Evolutionary conservation across 2,797 vertebrate genomes (phyloP).

Genomic region (Rhinatrema bivittatum): DNA sequence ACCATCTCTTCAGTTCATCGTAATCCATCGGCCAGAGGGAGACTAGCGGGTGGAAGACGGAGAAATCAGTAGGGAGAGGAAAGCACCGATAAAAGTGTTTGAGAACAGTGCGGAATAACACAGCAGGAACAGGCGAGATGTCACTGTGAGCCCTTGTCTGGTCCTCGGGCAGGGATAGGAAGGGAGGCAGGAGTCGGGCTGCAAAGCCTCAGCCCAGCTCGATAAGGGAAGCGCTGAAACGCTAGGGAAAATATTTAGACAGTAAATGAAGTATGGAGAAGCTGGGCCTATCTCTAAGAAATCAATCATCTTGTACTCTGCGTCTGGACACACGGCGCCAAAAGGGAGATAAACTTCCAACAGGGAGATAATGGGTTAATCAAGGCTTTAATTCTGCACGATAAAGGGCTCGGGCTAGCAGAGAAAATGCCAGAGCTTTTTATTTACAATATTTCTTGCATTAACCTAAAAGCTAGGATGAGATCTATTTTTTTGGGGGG

Average conservation of each 20-base stretch:
- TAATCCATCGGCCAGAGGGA: too few species aligned
- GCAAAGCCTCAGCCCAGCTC: slow-evolving; percentile 64
- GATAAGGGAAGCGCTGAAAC: slow-evolving; percentile 67
- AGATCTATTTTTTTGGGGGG: neutral
- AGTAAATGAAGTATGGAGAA: slow-evolving; percentile 95
- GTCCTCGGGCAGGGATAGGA: too few species aligned
- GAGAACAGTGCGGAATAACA: too few species aligned
- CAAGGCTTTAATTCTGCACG: slow-evolving; percentile 60
- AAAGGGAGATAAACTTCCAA: slow-evolving; percentile 76
- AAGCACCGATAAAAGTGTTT: too few species aligned
- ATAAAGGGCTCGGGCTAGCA: slow-evolving; percentile 42
- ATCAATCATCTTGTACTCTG: slow-evolving; percentile 92
- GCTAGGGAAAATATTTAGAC: slow-evolving; percentile 83
- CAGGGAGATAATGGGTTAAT: slow-evolving; percentile 75
- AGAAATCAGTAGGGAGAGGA: too few species aligned
- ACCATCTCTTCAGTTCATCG: too few species aligned
- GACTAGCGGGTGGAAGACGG: too few species aligned
- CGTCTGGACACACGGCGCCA: slow-evolving; percentile 96
- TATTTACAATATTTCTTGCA: neutral
- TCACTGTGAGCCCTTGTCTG: too few species aligned
- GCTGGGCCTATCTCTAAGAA: slow-evolving; percentile 81
- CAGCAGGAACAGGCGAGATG: too few species aligned
- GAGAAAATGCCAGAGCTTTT: slow-evolving; percentile 11
- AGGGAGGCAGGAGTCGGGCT: slow-evolving; percentile 34
- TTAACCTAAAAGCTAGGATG: slow-evolving; percentile 14